Percentiles rank a stretch among this genome's conserved stretches.
Evolutionary conservation across 2,113 vertebrate genomes (phyloP).

Genomic region (Bubo scandiacus): DNA sequence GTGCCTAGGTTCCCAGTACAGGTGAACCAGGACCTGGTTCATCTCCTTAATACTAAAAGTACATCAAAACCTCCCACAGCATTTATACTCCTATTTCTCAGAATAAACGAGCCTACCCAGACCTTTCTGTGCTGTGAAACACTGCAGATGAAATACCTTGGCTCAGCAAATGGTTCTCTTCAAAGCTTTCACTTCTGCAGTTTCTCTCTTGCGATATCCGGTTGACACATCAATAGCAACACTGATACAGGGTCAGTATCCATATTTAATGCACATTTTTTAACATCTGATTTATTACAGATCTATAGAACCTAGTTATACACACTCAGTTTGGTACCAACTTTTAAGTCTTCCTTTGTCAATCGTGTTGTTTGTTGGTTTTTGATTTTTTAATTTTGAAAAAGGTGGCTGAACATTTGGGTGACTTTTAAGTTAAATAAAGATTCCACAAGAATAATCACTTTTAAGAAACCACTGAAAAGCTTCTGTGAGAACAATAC

Average conservation of each 20-base stretch:
- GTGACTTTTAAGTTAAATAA: background rate
- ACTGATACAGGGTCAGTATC: background rate
- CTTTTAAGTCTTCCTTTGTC: background rate
- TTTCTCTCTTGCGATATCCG: background rate
- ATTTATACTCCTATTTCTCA: background rate
- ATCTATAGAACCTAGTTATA: background rate
- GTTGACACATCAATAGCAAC: background rate
- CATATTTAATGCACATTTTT: background rate
- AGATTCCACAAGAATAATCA: background rate
- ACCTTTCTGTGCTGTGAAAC: background rate
- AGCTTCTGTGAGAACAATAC: background rate
- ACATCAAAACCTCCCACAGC: background rate
- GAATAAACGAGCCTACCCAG: background rate
- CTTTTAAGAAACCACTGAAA: background rate
- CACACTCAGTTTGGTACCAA: background rate
- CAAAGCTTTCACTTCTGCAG: background rate
- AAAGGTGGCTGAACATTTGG: background rate
- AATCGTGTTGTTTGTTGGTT: accelerated
- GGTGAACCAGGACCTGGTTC: background rate
- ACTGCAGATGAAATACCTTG: background rate
- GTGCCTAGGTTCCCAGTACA: background rate
- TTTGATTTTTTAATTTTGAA: background rate
- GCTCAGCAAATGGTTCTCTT: background rate
- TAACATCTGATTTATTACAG: background rate
- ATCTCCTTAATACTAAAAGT: background rate